These are phyloP conservation scores for Stenichneumon culpator DNA, from an alignment of 2,888 invertebrate genomes.

Conservation along the genomic window DNA sequence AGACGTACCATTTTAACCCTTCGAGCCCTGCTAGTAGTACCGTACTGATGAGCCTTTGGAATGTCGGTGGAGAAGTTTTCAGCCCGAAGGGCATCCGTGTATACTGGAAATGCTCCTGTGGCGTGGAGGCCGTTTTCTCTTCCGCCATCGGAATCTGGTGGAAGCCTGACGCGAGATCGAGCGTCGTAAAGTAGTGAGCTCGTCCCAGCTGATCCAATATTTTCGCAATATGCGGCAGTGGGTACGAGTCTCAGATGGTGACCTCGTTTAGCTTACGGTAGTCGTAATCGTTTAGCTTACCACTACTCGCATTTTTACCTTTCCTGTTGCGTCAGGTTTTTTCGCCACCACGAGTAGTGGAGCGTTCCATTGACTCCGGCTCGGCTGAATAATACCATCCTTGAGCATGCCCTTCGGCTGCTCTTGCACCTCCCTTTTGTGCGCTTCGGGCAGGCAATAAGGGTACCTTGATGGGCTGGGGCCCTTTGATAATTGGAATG, in stretches of 20 bases:
- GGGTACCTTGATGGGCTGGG: too few relatives aligned
- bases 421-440: not conserved
- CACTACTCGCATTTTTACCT: not conserved
- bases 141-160: not conserved
- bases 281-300: too few relatives aligned
- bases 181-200: not conserved
- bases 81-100: not conserved
- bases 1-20: not conserved
- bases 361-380: conserved; percentile 46
- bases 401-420: conserved; percentile 18
- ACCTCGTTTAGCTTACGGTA: not conserved
- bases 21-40: not conserved
- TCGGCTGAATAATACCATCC: conserved; percentile 9
- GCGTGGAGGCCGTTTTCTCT: too few relatives aligned
- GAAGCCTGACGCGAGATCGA: not conserved
- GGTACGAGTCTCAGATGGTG: not conserved
- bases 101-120: not conserved
- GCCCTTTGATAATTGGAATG: not conserved
- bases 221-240: not conserved
- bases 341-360: conserved; percentile 39
- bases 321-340: conserved; percentile 8
- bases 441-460: too few relatives aligned
- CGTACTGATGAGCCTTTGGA: not conserved
- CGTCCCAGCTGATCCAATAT: not conserved
- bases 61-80: not conserved